Conservation (phyloP, 1,140 invertebrate genomes). For the Penaeus japonicus region DNA sequence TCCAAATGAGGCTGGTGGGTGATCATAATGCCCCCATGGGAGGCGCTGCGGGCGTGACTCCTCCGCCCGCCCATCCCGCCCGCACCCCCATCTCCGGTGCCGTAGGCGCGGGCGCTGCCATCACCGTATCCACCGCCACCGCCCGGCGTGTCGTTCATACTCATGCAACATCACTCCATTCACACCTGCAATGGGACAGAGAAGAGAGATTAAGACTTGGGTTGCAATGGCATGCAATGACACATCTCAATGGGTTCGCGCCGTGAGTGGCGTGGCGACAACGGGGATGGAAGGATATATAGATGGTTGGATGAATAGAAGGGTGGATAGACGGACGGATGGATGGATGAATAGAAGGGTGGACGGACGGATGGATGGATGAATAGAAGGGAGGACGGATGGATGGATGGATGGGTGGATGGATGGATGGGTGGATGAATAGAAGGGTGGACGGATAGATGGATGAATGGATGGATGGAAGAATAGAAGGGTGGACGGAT, state of each 20-base stretch:
- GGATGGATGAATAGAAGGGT: neutral
- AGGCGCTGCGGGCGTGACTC: slow-evolving; percentile 50
- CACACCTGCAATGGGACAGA: neutral
- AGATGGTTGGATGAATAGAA: too few relatives aligned
- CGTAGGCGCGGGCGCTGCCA: slow-evolving; percentile 4
- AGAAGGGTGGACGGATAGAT: neutral
- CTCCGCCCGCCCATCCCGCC: slow-evolving; percentile 17
- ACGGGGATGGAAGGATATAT: too few relatives aligned
- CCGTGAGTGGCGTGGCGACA: too few relatives aligned
- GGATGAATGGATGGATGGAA: neutral
- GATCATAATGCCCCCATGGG: slow-evolving; percentile 52
- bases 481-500: neutral
- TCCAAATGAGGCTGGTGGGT: neutral
- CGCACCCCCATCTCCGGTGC: slow-evolving; percentile 13
- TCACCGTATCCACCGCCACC: slow-evolving; percentile 1
- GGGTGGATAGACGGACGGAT: neutral
- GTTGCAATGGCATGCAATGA: too few relatives aligned
- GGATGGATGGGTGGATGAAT: neutral
- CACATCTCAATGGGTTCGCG: too few relatives aligned
- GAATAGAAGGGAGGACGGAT: neutral
- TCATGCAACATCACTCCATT: slow-evolving; percentile 31
- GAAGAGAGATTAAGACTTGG: too few relatives aligned
- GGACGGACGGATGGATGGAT: neutral
- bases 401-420: neutral
- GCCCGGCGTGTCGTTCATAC: slow-evolving; percentile 22